A percentile compares a stretch with the other conserved stretches of the same genome.
phyloP scores from a whole-genome alignment of 2,797 vertebrate species.

The Yasuhikotakia modesta region DNA sequence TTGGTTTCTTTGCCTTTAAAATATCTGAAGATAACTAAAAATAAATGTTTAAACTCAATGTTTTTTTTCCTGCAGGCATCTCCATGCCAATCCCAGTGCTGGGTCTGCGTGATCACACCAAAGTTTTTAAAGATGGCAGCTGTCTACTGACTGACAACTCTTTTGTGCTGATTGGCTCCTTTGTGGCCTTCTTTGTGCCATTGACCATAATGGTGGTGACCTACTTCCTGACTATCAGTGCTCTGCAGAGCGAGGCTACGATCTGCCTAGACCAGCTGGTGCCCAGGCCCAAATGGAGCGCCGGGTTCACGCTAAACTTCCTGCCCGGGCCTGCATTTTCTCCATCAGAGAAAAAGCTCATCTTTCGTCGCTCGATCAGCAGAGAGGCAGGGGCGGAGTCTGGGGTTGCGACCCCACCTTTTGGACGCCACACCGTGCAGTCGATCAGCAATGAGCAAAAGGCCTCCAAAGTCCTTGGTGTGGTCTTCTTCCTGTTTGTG shows the following conservation, averaged over 20 bases:
- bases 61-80: constrained; percentile 70
- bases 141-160: constrained; percentile 74
- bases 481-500: constrained; percentile 85
- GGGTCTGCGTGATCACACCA: constrained; percentile 72
- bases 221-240: constrained; percentile 81
- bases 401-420: constrained; percentile 16
- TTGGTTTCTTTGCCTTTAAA: constrained; percentile 2
- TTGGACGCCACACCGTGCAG: constrained; percentile 68
- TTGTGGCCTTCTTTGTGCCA: constrained; percentile 81
- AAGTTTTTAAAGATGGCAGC: constrained; percentile 71
- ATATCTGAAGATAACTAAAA: constrained; percentile 13
- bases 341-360: constrained; percentile 45
- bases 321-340: constrained; percentile 39
- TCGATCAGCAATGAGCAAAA: constrained; percentile 83
- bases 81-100: constrained; percentile 81
- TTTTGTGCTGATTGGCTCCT: constrained; percentile 82
- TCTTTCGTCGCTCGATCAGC: constrained; percentile 52
- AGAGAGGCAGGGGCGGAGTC: constrained; percentile 27
- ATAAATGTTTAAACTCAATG: neutral
- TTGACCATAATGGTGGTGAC: constrained; percentile 82
- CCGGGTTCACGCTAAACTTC: constrained; percentile 62
- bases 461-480: constrained; percentile 84
- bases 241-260: constrained; percentile 79
- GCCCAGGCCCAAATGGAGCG: constrained; percentile 74
- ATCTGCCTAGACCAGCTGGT: constrained; percentile 79